Percentiles rank a stretch among this genome's conserved stretches.
phyloP scores from a whole-genome alignment of 2,888 invertebrate species.

The Loripinus fragilis region DNA sequence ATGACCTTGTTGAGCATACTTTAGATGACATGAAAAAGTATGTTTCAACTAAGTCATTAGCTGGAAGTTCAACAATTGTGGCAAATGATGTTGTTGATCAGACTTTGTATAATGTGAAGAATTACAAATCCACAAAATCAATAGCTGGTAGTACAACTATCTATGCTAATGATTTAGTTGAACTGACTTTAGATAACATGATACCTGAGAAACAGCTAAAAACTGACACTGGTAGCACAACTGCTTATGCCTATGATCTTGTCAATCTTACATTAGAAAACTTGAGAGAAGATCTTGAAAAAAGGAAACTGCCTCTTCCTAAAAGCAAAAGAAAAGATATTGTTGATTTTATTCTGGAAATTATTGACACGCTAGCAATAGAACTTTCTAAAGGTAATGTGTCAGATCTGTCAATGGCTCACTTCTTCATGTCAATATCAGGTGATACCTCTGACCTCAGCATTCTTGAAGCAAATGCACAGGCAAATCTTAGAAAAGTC shows the following conservation, averaged over 20 bases:
- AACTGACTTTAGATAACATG: slow-evolving; percentile 35
- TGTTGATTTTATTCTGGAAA: slow-evolving; percentile 48
- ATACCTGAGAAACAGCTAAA: background rate
- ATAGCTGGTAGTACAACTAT: slow-evolving; percentile 37
- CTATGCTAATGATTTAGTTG: slow-evolving; percentile 35
- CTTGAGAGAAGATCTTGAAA: slow-evolving; percentile 14
- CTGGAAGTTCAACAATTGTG: background rate
- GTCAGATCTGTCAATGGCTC: slow-evolving; percentile 56
- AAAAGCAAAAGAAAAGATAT: slow-evolving; percentile 24
- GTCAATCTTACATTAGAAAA: slow-evolving; percentile 38
- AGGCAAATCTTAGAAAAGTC: slow-evolving; percentile 29
- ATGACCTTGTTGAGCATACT: slow-evolving; percentile 36
- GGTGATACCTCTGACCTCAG: slow-evolving; percentile 37
- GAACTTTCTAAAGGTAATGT: slow-evolving; percentile 46
- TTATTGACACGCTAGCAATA: slow-evolving; percentile 33
- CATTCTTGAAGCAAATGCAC: slow-evolving; percentile 46
- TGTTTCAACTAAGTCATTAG: background rate
- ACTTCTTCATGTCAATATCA: slow-evolving; percentile 45
- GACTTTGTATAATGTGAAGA: background rate
- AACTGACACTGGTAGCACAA: slow-evolving; percentile 34
- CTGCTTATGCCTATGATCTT: slow-evolving; percentile 34
- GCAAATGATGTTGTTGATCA: slow-evolving; percentile 1
- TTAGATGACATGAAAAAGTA: slow-evolving; percentile 32
- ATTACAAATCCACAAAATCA: slow-evolving; percentile 5
- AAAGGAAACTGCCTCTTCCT: background rate